Evolutionary conservation across 2,888 invertebrate species (phyloP), one percentile per base, ranked within the genome.

Genomic region (Folsomia manolachei): DNA sequence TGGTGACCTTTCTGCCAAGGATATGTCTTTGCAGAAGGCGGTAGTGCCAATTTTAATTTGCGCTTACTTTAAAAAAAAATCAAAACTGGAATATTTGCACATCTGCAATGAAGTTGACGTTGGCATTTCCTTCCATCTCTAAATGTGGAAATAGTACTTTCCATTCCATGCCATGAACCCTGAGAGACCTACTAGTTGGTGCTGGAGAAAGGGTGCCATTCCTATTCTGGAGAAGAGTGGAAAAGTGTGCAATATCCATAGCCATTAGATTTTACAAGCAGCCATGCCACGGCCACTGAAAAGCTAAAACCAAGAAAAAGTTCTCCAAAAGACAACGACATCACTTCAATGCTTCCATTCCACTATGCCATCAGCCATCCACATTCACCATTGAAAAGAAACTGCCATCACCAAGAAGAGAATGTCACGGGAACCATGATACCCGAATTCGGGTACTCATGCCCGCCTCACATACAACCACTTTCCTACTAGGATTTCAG

Each of bases 211-310:
- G 62, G 26, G 26, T 25, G 62, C 9, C 19, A 21, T 60, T 7
- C 4, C 23, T 23, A 26, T 23, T 62, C 4, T 23, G 25, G 26
- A 62, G 26, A 23, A 62, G 62, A 62, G 23, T 25, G 62, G 14
- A 26, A 62, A 66, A 66, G 67, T 67, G 67, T 63, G 67, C 60
- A 74, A 72, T 72, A 75, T 75, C 75, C 72, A 71, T 75, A 63
- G n/a, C 69, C 75, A 75, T 75, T 75, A 75, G 63, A 75, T 72
- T 75, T 75, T 75, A 75, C 72, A 75, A 64, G 61, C 56, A 71
- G 66, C 24, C 23, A 4, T 56, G 19, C 21, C 7, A 21, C 18
- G 56, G 7, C 56, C 19, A 19, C 56, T n/a, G 56, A 64, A 73
- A n/a, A n/a, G n/a, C n/a, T n/a, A n/a, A n/a, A n/a, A n/a, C n/a